These are phyloP conservation scores for Quadroppia sp. DNA, from an alignment of 2,888 invertebrate species.

Conservation along the genomic window DNA sequence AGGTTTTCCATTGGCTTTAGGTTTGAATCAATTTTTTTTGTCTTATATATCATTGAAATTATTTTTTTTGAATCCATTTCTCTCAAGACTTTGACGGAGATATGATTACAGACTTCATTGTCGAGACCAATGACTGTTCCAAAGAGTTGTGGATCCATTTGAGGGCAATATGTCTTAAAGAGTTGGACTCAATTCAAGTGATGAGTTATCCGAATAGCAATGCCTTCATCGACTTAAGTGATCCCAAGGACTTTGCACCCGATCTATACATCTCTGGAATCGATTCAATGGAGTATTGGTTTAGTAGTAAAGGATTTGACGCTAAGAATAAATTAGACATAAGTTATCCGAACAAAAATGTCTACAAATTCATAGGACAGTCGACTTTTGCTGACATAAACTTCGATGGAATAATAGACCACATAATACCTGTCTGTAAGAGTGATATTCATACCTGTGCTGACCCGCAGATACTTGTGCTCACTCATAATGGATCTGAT, in stretches of 20 bases:
- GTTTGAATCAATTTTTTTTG: slow-evolving; percentile 1
- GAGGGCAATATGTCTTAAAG: not conserved
- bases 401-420: slow-evolving; percentile 34
- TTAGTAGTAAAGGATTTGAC: slow-evolving; percentile 11
- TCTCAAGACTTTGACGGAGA: slow-evolving; percentile 73
- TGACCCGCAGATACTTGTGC: not conserved
- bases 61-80: not conserved
- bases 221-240: slow-evolving; percentile 81
- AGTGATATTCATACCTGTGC: not conserved
- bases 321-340: not conserved
- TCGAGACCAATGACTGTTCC: slow-evolving; percentile 59
- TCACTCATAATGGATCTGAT: not conserved
- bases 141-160: slow-evolving; percentile 42
- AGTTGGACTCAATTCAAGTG: slow-evolving; percentile 2
- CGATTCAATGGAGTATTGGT: slow-evolving; percentile 48
- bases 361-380: slow-evolving; percentile 31
- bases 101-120: slow-evolving; percentile 88
- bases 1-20: slow-evolving; percentile 33
- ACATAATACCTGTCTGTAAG: slow-evolving; percentile 40
- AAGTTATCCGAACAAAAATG: not conserved
- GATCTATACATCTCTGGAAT: slow-evolving; percentile 76
- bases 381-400: slow-evolving; percentile 38
- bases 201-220: slow-evolving; percentile 69
- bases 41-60: not conserved
- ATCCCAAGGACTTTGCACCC: slow-evolving; percentile 66